Evolutionary conservation across 2,797 vertebrate genomes (phyloP).

Genomic region (Masticophis lateralis): DNA sequence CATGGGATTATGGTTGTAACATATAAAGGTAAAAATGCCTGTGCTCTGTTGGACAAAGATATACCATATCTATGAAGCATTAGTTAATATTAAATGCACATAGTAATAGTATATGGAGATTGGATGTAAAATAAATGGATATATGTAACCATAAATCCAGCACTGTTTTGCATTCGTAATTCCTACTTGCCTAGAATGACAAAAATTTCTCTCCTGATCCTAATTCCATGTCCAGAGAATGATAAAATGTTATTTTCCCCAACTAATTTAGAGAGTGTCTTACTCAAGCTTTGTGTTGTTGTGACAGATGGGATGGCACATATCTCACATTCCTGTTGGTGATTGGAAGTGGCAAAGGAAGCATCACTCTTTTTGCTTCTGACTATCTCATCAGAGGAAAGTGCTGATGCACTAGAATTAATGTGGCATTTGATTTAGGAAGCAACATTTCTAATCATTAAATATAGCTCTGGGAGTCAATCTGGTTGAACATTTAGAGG

Average conservation of each 20-base stretch:
- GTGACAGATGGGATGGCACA: slow-evolving; percentile 36
- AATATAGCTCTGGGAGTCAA: not conserved
- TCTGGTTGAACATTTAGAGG: not conserved
- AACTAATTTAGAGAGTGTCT: slow-evolving; percentile 32
- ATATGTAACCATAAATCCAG: not conserved
- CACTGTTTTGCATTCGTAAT: not conserved
- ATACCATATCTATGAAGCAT: not conserved
- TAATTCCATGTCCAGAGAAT: slow-evolving; percentile 21
- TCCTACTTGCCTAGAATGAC: not conserved
- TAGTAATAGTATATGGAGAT: not conserved
- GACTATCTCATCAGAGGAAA: slow-evolving; percentile 31
- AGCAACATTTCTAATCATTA: not conserved
- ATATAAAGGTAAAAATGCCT: not conserved
- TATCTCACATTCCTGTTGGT: slow-evolving; percentile 21
- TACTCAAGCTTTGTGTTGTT: not conserved
- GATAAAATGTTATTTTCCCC: slow-evolving; percentile 31
- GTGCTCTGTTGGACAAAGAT: not conserved
- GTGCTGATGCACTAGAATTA: slow-evolving; percentile 45
- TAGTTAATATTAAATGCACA: not conserved
- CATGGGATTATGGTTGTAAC: not conserved
- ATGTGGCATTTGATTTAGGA: slow-evolving; percentile 40
- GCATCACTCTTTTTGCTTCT: slow-evolving; percentile 43
- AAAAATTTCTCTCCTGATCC: slow-evolving; percentile 15
- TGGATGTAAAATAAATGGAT: not conserved
- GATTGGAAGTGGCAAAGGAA: slow-evolving; percentile 40